A percentile compares a stretch with the other conserved stretches of the same genome.
Conservation (phyloP, 2,888 invertebrate species). For the Calameuta filiformis region DNA sequence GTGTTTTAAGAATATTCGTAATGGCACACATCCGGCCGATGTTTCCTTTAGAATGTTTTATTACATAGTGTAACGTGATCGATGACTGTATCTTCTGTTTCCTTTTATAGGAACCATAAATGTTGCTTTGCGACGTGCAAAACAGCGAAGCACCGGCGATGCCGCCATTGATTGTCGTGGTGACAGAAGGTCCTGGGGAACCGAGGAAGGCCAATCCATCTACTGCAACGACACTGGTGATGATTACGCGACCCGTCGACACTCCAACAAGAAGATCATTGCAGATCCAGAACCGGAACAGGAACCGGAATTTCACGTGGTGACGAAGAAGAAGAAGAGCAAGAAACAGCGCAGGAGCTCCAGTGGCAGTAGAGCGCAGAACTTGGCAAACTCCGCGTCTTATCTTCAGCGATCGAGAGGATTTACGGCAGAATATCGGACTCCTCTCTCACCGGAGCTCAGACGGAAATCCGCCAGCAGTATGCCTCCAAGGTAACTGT, state of each 20-base stretch:
- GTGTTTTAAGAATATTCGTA: conserved; percentile 1
- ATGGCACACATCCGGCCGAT: background rate
- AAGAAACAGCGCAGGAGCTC: conserved; percentile 71
- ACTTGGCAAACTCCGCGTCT: conserved; percentile 55
- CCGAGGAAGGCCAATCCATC: conserved; percentile 71
- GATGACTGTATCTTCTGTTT: background rate
- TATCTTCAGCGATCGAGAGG: conserved; percentile 59
- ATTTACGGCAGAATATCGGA: conserved; percentile 57
- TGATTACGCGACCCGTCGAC: conserved; percentile 54
- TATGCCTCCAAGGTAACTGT: conserved; percentile 73
- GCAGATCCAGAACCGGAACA: conserved; percentile 56
- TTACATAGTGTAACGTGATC: background rate
- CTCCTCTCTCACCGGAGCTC: conserved; percentile 60
- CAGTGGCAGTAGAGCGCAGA: conserved; percentile 61
- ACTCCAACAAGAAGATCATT: conserved; percentile 49
- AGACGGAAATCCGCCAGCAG: conserved; percentile 80
- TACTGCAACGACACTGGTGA: conserved; percentile 64
- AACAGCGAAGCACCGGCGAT: conserved; percentile 60
- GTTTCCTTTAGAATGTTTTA: background rate
- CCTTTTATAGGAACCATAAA: conserved; percentile 41
- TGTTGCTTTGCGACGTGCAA: conserved; percentile 54
- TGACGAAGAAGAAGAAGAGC: conserved; percentile 81
- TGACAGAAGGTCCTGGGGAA: conserved; percentile 76
- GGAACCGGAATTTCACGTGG: conserved; percentile 81
- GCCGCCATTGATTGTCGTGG: conserved; percentile 58